Evolutionary conservation across 2,797 vertebrate genomes (phyloP), one percentile per base, ranked within the genome.

Genomic region (Sebastes hubbsi): DNA sequence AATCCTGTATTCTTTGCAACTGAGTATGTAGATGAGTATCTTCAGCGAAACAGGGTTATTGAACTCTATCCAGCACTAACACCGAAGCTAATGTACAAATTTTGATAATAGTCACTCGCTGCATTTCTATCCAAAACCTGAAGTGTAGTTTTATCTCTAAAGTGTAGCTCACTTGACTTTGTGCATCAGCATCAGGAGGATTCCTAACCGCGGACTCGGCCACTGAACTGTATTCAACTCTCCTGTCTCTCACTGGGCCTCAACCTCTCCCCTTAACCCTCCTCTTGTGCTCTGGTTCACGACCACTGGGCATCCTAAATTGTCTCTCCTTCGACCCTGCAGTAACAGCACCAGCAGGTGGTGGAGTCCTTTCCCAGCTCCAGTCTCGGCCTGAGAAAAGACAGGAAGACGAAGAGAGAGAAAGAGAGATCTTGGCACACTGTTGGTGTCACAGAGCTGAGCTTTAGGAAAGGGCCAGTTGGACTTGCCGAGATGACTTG

Each of bases 401-500:
- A 88, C n/a, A 80, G 64, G 12, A 27, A 80, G 78, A 59, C 18
- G 2, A 34, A 55, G 22, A 68, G 36, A 77, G 30, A 73, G 11
- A 56, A 59, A 58, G 36, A 64, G 46, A 30, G 79, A 73, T 83
- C 85, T 85, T 86, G 86, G 79, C 75, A 84, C 76, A 75, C 77
- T 88, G 87, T 82, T 76, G 84, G 75, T 85, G 81, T 91, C 86
- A 82, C 85, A 87, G 86, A 83, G 86, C 82, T 68, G 66, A 72
- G 90, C 77, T 86, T 87, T 78, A 83, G 84, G 75, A 90, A 73
- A 64, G 49, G 69, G 88, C 89, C 91, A 93, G 88, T 89, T 92
- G 91, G 90, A 92, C 75, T 75, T 71, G 79, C 75, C 12, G 63
- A 54, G 74, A 89, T 84, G 75, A 85, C 82, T 91, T 95, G 90